Conservation (phyloP, 2,888 invertebrate species). For the Pandemis heparana region DNA sequence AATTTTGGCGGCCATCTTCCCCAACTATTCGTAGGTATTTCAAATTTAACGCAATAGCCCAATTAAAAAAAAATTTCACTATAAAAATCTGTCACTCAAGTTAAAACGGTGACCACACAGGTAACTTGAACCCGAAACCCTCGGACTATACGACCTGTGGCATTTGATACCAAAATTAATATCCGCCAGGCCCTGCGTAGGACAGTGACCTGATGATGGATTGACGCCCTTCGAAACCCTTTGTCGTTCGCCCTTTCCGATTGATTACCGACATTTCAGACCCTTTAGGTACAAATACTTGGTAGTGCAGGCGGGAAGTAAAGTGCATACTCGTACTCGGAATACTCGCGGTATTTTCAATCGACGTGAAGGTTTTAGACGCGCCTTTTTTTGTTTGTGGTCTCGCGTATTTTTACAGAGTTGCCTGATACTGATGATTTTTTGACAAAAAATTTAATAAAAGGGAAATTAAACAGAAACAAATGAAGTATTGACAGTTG, state of each 20-base stretch:
- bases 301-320: background rate
- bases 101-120: background rate
- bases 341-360: constrained; percentile 5
- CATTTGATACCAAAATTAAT: constrained; percentile 71
- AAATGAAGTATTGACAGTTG: too few species aligned
- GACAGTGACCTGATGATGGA: constrained; percentile 64
- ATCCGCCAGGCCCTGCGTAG: constrained; percentile 54
- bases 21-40: too few species aligned
- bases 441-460: too few species aligned
- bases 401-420: too few species aligned
- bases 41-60: too few species aligned
- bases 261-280: constrained; percentile 82
- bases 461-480: too few species aligned
- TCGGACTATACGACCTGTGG: constrained; percentile 47
- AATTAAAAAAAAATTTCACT: too few species aligned
- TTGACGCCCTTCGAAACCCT: constrained; percentile 71
- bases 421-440: too few species aligned
- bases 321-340: constrained; percentile 1
- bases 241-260: constrained; percentile 52
- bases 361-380: too few species aligned
- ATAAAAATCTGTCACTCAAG: background rate
- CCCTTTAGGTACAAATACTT: constrained; percentile 52
- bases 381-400: too few species aligned
- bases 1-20: too few species aligned
- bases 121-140: constrained; percentile 33